phyloP scores from a whole-genome alignment of 2,797 vertebrate genomes.

The Lycodopsis pacificus region DNA sequence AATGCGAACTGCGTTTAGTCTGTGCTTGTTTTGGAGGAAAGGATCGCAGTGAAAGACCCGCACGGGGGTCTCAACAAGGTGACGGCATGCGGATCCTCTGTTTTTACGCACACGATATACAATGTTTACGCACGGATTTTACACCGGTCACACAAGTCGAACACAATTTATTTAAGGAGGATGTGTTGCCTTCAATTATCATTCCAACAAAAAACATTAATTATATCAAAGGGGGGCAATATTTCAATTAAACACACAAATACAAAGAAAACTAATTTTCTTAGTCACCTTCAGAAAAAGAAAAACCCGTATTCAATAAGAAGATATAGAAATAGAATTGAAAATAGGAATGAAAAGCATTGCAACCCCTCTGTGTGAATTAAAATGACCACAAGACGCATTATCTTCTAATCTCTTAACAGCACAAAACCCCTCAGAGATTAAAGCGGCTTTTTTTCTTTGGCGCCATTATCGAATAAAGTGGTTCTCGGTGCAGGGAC shows the following conservation, averaged over 20 bases:
- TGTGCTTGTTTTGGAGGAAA: constrained; percentile 48
- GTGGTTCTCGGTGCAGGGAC: constrained; percentile 83
- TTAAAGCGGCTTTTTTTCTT: constrained; percentile 42
- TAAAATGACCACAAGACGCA: background rate
- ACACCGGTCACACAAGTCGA: background rate
- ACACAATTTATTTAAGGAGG: background rate
- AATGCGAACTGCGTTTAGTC: constrained; percentile 50
- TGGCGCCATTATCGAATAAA: constrained; percentile 75
- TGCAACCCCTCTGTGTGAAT: background rate
- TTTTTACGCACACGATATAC: constrained; percentile 25
- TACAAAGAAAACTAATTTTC: background rate
- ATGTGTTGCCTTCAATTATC: rapidly evolving
- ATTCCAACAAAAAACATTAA: rapidly evolving
- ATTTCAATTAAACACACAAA: background rate
- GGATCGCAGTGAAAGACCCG: constrained; percentile 1
- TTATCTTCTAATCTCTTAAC: constrained; percentile 4
- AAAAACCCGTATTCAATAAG: rapidly evolving
- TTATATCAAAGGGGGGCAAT: background rate
- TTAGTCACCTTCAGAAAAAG: background rate
- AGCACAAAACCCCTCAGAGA: constrained; percentile 29
- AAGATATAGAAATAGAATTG: background rate
- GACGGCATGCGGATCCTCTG: background rate
- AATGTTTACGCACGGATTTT: constrained; percentile 26
- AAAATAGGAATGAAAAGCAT: background rate
- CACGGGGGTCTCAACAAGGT: constrained; percentile 1